A percentile compares a stretch with the other conserved stretches of the same genome.
These are phyloP conservation scores for Actias luna DNA, from an alignment of 2,888 invertebrate species.

Conservation along the genomic window DNA sequence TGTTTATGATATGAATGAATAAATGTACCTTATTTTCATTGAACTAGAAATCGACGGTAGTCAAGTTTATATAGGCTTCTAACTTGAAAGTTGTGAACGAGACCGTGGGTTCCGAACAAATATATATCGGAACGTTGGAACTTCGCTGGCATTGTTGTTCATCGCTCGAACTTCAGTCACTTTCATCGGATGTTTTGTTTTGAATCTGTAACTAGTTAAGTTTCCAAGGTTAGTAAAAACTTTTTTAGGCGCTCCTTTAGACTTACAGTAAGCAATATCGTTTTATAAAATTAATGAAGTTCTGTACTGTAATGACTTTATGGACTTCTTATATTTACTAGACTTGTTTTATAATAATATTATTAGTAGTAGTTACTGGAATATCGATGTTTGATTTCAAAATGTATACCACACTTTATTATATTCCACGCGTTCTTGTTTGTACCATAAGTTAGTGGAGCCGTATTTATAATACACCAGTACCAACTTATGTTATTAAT, in stretches of 20 bases:
- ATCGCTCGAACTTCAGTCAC: conserved; percentile 61
- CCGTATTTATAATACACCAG: background rate
- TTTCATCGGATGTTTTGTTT: conserved; percentile 57
- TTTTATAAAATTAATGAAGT: conserved; percentile 49
- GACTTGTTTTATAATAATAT: background rate
- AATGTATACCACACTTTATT: background rate
- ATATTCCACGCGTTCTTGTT: background rate
- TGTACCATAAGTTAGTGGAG: background rate
- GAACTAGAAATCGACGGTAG: conserved; percentile 27
- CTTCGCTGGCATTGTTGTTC: conserved; percentile 61
- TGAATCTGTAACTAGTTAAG: conserved; percentile 59
- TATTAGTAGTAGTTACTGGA: background rate
- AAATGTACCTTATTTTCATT: background rate
- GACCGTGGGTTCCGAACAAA: conserved; percentile 47
- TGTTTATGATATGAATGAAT: background rate
- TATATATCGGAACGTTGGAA: conserved; percentile 58
- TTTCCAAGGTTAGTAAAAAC: conserved; percentile 59
- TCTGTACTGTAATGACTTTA: conserved; percentile 36
- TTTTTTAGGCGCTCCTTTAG: conserved; percentile 35
- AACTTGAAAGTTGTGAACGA: conserved; percentile 49
- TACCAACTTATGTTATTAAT: background rate
- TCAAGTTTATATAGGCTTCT: conserved; percentile 56
- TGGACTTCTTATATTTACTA: conserved; percentile 20
- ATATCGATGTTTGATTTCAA: background rate
- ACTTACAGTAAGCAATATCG: conserved; percentile 49